Percentiles rank a stretch among this genome's conserved stretches.
Evolutionary conservation across 2,888 invertebrate species (phyloP).

Genomic region (Pollenia labialis): DNA sequence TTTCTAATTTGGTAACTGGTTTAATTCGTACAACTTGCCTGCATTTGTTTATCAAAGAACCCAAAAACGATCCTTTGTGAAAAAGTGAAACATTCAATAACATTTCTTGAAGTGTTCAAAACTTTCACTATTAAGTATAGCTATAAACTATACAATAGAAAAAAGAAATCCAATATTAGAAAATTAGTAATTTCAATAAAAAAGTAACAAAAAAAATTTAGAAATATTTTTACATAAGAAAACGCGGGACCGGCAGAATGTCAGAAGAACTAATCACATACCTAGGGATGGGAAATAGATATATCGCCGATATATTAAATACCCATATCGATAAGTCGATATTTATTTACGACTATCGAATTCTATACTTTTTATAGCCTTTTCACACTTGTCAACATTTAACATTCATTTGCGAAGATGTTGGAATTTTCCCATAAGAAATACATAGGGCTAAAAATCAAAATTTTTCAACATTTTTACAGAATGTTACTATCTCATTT

Average conservation of each 20-base stretch:
- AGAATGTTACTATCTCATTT: too few species aligned
- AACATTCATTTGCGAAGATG: too few species aligned
- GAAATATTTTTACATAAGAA: constrained; percentile 75
- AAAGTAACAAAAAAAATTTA: constrained; percentile 59
- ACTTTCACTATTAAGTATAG: constrained; percentile 24
- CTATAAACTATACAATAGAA: constrained; percentile 29
- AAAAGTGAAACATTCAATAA: constrained; percentile 78
- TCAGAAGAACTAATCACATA: constrained; percentile 14
- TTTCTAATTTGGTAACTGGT: constrained; percentile 66
- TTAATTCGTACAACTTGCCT: constrained; percentile 79
- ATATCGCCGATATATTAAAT: too few species aligned
- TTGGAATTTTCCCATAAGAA: too few species aligned
- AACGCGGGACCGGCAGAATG: constrained; percentile 61
- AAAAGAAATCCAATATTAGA: constrained; percentile 20
- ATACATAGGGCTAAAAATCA: too few species aligned
- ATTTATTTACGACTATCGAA: too few species aligned
- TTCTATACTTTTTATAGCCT: too few species aligned
- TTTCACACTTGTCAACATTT: too few species aligned
- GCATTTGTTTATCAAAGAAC: constrained; percentile 81
- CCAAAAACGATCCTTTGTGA: constrained; percentile 78
- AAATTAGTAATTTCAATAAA: constrained; percentile 24
- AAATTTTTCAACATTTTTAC: too few species aligned
- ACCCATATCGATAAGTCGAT: too few species aligned
- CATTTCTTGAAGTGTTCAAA: constrained; percentile 74
- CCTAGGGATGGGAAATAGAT: too few species aligned